These are phyloP conservation scores for Orycteropus afer DNA, from an alignment of 2,113 vertebrate species.

Conservation along the genomic window DNA sequence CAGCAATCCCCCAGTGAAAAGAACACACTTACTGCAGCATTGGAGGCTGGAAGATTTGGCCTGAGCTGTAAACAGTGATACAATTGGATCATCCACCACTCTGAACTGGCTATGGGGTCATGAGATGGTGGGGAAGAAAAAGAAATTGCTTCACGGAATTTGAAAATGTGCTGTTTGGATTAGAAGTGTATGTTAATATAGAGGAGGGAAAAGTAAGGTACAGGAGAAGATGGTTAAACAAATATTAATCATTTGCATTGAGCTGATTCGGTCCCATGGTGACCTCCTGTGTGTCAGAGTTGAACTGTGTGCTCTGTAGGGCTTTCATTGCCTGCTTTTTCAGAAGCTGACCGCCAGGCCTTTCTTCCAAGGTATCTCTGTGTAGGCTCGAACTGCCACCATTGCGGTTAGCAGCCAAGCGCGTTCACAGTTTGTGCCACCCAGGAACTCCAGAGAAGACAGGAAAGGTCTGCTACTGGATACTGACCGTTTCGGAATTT, in stretches of 20 bases:
- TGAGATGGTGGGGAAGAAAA: not conserved
- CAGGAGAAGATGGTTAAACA: not conserved
- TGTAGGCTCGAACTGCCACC: too few relatives aligned
- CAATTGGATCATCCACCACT: not conserved
- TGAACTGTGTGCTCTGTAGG: too few relatives aligned
- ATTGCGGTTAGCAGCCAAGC: too few relatives aligned
- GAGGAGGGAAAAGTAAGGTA: not conserved
- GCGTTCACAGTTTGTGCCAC: too few relatives aligned
- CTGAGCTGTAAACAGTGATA: not conserved
- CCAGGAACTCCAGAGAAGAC: too few relatives aligned
- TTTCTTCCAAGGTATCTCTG: too few relatives aligned
- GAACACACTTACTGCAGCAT: not conserved
- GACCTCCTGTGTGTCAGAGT: too few relatives aligned
- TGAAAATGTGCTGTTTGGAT: not conserved
- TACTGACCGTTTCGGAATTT: not conserved
- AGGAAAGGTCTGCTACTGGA: not conserved
- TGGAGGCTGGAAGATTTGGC: not conserved
- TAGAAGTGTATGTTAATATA: not conserved
- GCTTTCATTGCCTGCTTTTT: too few relatives aligned
- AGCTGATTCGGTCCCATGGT: too few relatives aligned
- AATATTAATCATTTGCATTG: too few relatives aligned
- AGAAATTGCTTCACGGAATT: not conserved
- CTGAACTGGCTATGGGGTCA: not conserved
- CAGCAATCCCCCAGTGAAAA: not conserved
- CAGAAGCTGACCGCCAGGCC: too few relatives aligned